Percentiles rank a stretch among this genome's conserved stretches.
Evolutionary conservation across 2,113 vertebrate genomes (phyloP).

Genomic region (Mastomys natalensis): DNA sequence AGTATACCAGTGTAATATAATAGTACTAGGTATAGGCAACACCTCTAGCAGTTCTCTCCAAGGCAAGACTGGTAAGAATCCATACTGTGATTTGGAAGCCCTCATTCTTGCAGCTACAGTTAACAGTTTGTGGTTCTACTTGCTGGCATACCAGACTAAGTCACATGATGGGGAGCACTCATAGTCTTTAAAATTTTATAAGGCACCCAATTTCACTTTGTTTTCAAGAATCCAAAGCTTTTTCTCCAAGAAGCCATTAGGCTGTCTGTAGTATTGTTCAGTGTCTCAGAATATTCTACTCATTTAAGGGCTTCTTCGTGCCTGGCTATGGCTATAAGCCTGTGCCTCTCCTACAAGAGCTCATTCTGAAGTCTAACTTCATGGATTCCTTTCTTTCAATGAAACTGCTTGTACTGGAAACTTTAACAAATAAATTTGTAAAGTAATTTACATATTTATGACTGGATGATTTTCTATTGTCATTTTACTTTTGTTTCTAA

Average conservation of each 20-base stretch:
- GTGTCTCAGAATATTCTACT: neutral
- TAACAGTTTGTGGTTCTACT: neutral
- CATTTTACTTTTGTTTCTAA: neutral
- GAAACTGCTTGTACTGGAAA: neutral
- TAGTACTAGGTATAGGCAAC: neutral
- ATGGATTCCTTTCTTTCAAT: neutral
- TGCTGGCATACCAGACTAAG: neutral
- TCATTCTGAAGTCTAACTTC: neutral
- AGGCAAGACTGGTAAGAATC: neutral
- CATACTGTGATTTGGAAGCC: neutral
- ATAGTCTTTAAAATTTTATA: neutral
- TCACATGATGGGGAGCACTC: neutral
- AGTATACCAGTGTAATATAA: neutral
- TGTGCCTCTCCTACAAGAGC: neutral
- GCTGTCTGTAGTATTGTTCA: accelerated
- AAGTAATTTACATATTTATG: neutral
- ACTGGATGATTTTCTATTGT: neutral
- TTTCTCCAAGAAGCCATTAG: neutral
- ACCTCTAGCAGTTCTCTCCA: neutral
- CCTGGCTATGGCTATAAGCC: no score
- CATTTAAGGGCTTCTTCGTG: neutral
- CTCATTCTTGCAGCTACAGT: neutral
- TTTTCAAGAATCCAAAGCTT: neutral
- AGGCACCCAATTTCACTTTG: neutral
- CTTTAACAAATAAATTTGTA: neutral